These are phyloP conservation scores for Eutolmus rufibarbis DNA, from an alignment of 2,888 invertebrate genomes.

Conservation along the genomic window DNA sequence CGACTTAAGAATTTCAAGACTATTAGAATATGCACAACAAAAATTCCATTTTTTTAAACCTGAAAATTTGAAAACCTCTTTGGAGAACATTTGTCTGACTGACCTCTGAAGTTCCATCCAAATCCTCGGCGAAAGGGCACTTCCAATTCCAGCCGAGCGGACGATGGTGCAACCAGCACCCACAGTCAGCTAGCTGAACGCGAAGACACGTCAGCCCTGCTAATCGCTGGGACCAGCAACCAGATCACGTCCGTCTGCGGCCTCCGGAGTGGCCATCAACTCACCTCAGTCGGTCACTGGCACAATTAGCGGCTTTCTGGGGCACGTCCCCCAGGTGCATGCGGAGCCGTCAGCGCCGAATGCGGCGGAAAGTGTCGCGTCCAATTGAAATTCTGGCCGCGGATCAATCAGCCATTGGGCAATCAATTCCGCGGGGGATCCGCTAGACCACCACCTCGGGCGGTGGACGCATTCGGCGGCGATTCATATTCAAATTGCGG, in stretches of 20 bases:
- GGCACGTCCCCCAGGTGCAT: neutral
- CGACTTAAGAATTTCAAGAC: too few species aligned
- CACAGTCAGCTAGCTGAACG: neutral
- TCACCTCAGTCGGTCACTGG: neutral
- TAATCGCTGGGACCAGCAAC: neutral
- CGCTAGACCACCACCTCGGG: neutral
- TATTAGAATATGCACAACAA: too few species aligned
- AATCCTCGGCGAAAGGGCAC: too few species aligned
- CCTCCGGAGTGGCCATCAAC: neutral
- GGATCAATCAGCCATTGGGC: neutral
- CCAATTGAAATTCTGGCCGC: constrained; percentile 3
- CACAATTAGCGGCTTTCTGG: neutral
- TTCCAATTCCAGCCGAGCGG: too few species aligned
- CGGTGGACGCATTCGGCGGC: neutral
- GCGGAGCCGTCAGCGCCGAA: neutral
- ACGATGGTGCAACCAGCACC: neutral
- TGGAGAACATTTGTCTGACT: too few species aligned
- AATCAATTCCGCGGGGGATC: neutral
- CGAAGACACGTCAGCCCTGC: neutral
- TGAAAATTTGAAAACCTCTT: too few species aligned
- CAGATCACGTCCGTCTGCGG: neutral
- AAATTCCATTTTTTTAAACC: too few species aligned
- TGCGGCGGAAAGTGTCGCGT: neutral
- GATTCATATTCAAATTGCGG: neutral
- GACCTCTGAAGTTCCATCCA: too few species aligned